Evolutionary conservation across 2,113 vertebrate species (phyloP).

Genomic region (Mormyrus lacerda): DNA sequence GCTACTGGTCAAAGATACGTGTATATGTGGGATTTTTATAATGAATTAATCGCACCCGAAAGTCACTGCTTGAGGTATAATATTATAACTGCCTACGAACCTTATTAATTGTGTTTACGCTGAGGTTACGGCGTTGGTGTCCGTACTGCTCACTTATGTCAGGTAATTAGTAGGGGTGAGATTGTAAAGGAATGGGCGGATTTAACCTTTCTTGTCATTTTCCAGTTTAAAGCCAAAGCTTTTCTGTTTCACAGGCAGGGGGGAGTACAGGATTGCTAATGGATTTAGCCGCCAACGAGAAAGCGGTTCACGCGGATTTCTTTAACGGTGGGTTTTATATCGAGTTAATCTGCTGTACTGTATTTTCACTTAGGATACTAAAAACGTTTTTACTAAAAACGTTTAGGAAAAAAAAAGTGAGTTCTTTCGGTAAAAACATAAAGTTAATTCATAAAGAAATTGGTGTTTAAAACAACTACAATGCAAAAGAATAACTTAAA

Average conservation of each 20-base stretch:
- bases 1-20: neutral
- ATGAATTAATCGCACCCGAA: neutral
- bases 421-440: neutral
- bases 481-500: neutral
- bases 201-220: neutral
- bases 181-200: neutral
- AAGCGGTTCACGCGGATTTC: conserved; percentile 66
- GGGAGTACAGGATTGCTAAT: conserved; percentile 71
- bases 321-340: conserved; percentile 61
- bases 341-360: conserved; percentile 37
- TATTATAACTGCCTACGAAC: neutral
- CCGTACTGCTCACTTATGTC: neutral
- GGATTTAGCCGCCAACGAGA: conserved; percentile 72
- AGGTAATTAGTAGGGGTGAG: neutral
- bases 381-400: neutral
- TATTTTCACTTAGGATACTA: neutral
- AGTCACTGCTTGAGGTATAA: neutral
- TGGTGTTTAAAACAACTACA: neutral
- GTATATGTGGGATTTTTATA: neutral
- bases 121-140: neutral
- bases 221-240: neutral
- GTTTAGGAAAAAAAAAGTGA: neutral
- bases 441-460: neutral
- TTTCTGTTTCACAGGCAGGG: conserved; percentile 52
- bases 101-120: neutral